Base-by-base conservation (phyloP, 35 echinoderm and acorn worm genomes). In the Holothuria glaberrima region DNA sequence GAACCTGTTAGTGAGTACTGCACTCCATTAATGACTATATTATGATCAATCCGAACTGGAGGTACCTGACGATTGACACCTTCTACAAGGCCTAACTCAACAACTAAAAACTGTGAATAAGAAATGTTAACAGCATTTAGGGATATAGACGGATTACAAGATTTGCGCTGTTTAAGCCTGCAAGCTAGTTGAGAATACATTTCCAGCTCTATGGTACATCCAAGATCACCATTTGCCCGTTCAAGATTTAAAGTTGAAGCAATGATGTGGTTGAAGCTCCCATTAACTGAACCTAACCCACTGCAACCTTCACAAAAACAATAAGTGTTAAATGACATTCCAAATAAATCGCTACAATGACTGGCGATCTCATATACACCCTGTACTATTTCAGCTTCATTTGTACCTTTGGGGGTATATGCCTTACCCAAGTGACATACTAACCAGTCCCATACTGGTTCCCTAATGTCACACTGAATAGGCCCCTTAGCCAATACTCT, bases 361-460 rank as follows among this genome's bases (percentile, higher is more conserved):
- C 19, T 57, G 36, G 14, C 46, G 5, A 80, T 50, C 19, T 80
- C 50, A 21, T 80, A 19, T 80, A 71, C 28, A 34, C 29, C 82
- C 26, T 86, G 57, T 34, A 86, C 32, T 34, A 86, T 62, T 65
- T 86, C 82, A 34, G 82, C 82, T 31, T 86, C 27, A 33, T 86
- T 4, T 31, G 57, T 86, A 4, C 82, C 82, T 34, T 86, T 86
- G 12, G 22, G 82, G 24, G 58, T 21, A 86, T 63, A 86, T 18
- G 57, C 58, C 62, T 86, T 86, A 6, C 57, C 57, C 18, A 34
- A 17, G 33, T 86, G 58, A 48, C 32, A 13, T 34, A 63, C 82
- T 25, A 86, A 86, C 54, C 54, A 86, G 26, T 86, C 38, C 82
- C 82, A 86, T 63, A 64, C 82, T 63, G 82, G 82, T 25, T 86